These are phyloP conservation scores for Pterostichus niger DNA, from an alignment of 2,888 invertebrate species.

Conservation along the genomic window DNA sequence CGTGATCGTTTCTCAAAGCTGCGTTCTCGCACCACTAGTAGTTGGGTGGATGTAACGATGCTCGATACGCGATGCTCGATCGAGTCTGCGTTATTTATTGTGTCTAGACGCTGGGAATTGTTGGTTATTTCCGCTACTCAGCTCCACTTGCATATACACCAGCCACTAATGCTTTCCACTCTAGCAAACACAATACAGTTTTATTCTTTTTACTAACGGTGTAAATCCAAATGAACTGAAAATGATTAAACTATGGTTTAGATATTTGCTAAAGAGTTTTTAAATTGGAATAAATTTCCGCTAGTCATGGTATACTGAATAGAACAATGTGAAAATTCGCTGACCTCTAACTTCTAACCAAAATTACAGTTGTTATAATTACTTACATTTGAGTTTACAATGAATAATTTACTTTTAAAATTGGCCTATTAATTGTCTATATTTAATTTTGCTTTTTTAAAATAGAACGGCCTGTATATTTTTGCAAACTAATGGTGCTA, in stretches of 20 bases:
- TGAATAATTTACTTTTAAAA: too few species aligned
- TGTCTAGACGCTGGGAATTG: constrained; percentile 39
- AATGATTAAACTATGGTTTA: not conserved
- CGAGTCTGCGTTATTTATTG: constrained; percentile 46
- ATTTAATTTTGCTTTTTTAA: too few species aligned
- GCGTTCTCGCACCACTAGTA: not conserved
- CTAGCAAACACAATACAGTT: not conserved
- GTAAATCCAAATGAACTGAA: not conserved
- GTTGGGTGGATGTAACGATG: not conserved
- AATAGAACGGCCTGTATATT: too few species aligned
- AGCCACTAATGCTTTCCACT: constrained; percentile 13
- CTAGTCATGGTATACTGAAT: too few species aligned
- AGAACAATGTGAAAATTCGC: too few species aligned
- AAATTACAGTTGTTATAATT: too few species aligned
- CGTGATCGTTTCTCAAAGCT: too few species aligned
- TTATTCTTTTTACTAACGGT: constrained; percentile 24
- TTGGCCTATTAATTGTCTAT: too few species aligned
- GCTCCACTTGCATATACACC: constrained; percentile 15
- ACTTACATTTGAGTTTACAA: too few species aligned
- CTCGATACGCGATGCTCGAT: constrained; percentile 14
- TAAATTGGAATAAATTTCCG: too few species aligned
- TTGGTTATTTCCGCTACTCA: constrained; percentile 15
- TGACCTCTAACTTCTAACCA: too few species aligned
- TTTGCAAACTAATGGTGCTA: too few species aligned
- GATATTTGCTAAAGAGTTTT: not conserved